Evolutionary conservation across 1,140 invertebrate species (phyloP), one percentile per base, ranked within the genome.

Genomic region (Potamilus streckersoni): DNA sequence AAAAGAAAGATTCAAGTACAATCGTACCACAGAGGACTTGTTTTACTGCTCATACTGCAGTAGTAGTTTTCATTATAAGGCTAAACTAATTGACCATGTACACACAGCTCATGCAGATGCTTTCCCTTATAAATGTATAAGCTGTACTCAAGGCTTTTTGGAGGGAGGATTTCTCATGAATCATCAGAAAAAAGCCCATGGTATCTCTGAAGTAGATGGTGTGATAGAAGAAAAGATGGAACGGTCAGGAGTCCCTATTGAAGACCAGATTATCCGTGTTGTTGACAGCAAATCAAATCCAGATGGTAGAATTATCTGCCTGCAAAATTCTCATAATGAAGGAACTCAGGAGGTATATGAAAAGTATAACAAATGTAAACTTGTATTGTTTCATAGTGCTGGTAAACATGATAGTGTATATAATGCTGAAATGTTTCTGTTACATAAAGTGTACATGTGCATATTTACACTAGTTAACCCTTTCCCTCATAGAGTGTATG

Each of bases 81-180:
- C 83, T 6, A 76, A 84, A 71, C 73, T 86, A 14, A 80, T 86
- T 16, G 81, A 82, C 58, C 85, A 86, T 64, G 80, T 86, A 71
- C 82, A 85, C 66, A 69, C 73, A n/a, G 79, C 77, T 61, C 85
- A 86, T 76, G 71, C 76, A 60, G 75, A 82, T 27, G 74, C 78
- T 12, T 86, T 86, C 71, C 84, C 85, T 23, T 82, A 67, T 60
- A 72, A 73, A 23, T 86, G 85, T 74, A 69, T 78, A 31, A 49
- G 76, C 19, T 86, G 85, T 78, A 78, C 78, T n/a, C 85, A 86
- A 64, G 85, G 84, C 1, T 86, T 85, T 68, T 61, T 85, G 4
- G 77, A 83, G 58, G 78, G 74, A 70, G 59, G 69, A 17, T 86
- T 80, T 64, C 79, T 86, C 2, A 63, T 69, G 12, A 63, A 80